Evolutionary conservation across 1,140 invertebrate species (phyloP).

Genomic region (Pentalonia nigronervosa): DNA sequence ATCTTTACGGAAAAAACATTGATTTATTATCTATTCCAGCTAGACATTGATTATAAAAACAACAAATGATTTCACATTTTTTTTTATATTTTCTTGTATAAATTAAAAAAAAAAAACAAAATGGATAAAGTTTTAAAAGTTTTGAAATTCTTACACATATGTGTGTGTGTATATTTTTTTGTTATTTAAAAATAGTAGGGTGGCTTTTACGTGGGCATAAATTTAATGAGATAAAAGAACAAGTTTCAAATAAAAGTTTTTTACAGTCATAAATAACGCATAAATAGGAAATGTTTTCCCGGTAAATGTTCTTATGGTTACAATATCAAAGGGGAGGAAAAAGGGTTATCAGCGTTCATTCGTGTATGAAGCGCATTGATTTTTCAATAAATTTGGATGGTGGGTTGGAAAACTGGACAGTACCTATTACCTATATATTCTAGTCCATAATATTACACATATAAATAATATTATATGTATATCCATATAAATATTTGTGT

Average conservation of each 20-base stretch:
- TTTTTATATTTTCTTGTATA: neutral
- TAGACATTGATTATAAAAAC: neutral
- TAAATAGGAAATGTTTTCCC: constrained; percentile 30
- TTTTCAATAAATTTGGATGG: neutral
- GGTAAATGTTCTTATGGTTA: constrained; percentile 31
- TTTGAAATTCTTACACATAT: constrained; percentile 28
- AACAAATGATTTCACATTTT: neutral
- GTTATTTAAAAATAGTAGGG: constrained; percentile 7
- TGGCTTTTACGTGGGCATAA: constrained; percentile 31
- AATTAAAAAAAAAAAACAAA: constrained; percentile 7
- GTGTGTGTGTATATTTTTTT: neutral
- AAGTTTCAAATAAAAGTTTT: constrained; percentile 34
- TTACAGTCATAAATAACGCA: constrained; percentile 14
- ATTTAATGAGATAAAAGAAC: constrained; percentile 45
- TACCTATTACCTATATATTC: neutral
- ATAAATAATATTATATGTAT: neutral
- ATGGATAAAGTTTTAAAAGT: neutral
- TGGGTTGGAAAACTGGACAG: neutral
- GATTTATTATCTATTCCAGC: neutral
- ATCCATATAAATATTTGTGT: neutral
- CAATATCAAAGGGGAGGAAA: neutral
- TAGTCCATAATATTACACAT: constrained; percentile 5
- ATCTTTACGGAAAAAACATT: neutral
- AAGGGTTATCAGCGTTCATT: constrained; percentile 21
- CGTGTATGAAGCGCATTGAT: constrained; percentile 28